Evolutionary conservation across 2,797 vertebrate genomes (phyloP).

Genomic region (Novumbra hubbsi): DNA sequence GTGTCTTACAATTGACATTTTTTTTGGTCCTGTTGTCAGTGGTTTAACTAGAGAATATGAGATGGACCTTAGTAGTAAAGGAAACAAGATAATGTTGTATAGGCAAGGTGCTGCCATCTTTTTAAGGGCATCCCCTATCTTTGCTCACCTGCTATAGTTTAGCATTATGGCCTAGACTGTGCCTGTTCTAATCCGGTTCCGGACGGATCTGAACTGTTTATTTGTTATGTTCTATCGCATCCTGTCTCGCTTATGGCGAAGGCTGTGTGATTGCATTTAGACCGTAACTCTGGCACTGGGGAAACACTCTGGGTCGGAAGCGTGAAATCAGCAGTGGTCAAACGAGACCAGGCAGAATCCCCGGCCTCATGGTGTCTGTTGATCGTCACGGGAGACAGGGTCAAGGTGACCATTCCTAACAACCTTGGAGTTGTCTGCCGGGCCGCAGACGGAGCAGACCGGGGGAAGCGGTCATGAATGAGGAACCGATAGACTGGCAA

Average conservation of each 20-base stretch:
- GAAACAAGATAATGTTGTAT: neutral
- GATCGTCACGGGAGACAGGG: neutral
- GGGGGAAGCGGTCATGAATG: conserved; percentile 4
- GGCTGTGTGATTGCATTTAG: neutral
- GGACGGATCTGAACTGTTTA: neutral
- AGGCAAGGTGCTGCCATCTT: neutral
- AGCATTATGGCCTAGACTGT: neutral
- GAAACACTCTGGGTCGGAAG: conserved; percentile 11
- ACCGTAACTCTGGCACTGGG: neutral
- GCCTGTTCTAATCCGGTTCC: neutral
- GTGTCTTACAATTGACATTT: conserved; percentile 28
- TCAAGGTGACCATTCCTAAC: conserved; percentile 2
- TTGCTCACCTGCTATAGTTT: neutral
- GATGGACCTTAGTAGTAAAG: conserved; percentile 19
- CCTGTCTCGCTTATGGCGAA: neutral
- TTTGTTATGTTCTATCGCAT: neutral
- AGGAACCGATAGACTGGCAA: conserved; percentile 15
- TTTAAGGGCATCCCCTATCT: neutral
- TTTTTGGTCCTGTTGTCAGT: neutral
- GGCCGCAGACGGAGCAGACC: neutral
- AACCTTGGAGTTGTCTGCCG: neutral
- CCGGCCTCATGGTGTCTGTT: neutral
- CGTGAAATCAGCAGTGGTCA: neutral
- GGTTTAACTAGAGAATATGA: conserved; percentile 1
- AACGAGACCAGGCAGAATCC: neutral